Conservation (phyloP, 2,113 vertebrate genomes). For the Melanotaenia duboulayi region DNA sequence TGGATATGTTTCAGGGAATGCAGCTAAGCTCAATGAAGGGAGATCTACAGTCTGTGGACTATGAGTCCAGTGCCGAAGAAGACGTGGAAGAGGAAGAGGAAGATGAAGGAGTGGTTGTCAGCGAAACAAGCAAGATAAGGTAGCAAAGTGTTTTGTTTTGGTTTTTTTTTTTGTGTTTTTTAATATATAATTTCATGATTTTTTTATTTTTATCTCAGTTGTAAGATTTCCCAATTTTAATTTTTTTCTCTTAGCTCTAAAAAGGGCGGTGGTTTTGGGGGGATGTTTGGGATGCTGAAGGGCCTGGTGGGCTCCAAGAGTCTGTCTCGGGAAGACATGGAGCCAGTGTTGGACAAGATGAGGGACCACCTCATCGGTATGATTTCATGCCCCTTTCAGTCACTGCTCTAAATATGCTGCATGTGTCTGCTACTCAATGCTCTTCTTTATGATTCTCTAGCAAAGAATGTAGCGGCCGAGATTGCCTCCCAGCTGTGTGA, state of each 20-base stretch:
- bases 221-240: neutral
- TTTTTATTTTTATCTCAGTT: neutral
- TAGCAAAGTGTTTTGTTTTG: conserved; percentile 29
- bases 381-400: neutral
- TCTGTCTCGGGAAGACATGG: conserved; percentile 91
- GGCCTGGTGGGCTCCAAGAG: conserved; percentile 97
- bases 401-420: too few species aligned
- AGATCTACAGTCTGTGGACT: conserved; percentile 91
- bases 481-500: conserved; percentile 94
- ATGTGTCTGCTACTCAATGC: neutral
- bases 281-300: conserved; percentile 98
- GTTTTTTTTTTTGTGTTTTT: neutral
- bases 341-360: conserved; percentile 96
- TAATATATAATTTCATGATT: neutral
- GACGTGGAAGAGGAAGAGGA: conserved; percentile 73
- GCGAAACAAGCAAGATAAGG: conserved; percentile 80
- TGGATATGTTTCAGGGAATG: conserved; percentile 60
- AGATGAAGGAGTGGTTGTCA: conserved; percentile 76
- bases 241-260: conserved; percentile 76
- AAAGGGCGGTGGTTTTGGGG: conserved; percentile 89
- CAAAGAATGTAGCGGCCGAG: conserved; percentile 97
- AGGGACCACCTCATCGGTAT: conserved; percentile 95
- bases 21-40: conserved; percentile 82
- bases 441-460: conserved; percentile 69
- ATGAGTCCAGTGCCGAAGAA: conserved; percentile 88